Conservation (phyloP, 2,888 invertebrate species). For the Sympetrum striolatum region DNA sequence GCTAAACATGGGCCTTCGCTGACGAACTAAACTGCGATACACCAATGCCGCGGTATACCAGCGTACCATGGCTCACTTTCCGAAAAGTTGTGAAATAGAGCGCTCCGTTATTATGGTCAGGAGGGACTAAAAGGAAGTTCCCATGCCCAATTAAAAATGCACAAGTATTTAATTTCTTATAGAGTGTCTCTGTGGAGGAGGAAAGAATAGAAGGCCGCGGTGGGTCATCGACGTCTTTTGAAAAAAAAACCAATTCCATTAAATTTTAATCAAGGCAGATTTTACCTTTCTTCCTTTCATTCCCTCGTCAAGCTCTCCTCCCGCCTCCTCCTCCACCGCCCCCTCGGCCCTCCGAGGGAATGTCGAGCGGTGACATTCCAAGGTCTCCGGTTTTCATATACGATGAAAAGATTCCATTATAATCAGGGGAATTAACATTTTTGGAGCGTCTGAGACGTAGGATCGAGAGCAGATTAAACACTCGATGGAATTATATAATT, state of each 20-base stretch:
- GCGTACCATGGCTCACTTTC: too few relatives aligned
- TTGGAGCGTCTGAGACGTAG: neutral
- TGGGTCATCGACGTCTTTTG: neutral
- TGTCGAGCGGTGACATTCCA: slow-evolving; percentile 7
- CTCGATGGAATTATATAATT: slow-evolving; percentile 19
- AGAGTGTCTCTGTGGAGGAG: neutral
- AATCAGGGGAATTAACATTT: slow-evolving; percentile 26
- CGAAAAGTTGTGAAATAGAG: too few relatives aligned
- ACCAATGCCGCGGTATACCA: too few relatives aligned
- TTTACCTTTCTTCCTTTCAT: neutral
- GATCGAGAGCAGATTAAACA: slow-evolving; percentile 24
- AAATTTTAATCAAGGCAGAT: slow-evolving; percentile 20
- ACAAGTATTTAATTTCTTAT: neutral
- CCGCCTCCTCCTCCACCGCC: neutral
- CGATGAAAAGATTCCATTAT: slow-evolving; percentile 34
- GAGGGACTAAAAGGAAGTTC: neutral
- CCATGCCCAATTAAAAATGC: neutral
- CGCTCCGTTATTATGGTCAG: too few relatives aligned
- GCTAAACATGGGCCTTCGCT: too few relatives aligned
- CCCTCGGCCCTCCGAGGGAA: neutral
- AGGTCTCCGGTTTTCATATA: slow-evolving; percentile 1
- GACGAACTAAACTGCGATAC: too few relatives aligned
- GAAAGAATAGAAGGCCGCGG: neutral
- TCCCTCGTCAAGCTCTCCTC: neutral
- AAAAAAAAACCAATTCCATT: slow-evolving; percentile 26